Conservation (phyloP, 2,113 vertebrate genomes). For the Oryctolagus cuniculus region DNA sequence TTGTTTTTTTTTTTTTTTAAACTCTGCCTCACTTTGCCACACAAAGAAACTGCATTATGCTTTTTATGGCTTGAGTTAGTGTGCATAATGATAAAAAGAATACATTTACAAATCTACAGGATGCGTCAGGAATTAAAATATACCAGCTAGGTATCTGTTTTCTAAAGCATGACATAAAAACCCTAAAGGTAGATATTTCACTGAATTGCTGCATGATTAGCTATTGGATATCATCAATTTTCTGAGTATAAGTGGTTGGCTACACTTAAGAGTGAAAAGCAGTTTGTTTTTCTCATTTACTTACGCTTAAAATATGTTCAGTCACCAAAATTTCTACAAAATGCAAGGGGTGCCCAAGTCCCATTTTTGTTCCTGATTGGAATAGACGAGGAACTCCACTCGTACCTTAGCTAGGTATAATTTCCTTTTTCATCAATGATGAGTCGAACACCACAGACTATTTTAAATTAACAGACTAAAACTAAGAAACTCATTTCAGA, state of each 20-base stretch:
- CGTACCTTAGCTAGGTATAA: neutral
- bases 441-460: neutral
- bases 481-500: slow-evolving; percentile 35
- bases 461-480: slow-evolving; percentile 43
- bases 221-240: slow-evolving; percentile 1
- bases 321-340: neutral
- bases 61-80: slow-evolving; percentile 36
- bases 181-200: neutral
- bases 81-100: neutral
- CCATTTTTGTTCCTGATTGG: neutral
- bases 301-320: slow-evolving; percentile 10
- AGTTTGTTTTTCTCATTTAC: neutral
- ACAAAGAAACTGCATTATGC: neutral
- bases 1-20: neutral
- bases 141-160: neutral
- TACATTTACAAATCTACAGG: neutral
- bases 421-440: slow-evolving; percentile 48
- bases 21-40: neutral
- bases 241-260: neutral
- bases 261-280: neutral
- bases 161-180: neutral
- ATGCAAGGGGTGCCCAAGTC: neutral
- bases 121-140: slow-evolving; percentile 23
- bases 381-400: neutral
- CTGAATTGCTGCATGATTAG: neutral